Base-by-base conservation (phyloP, 2,113 vertebrate species). In the Gasterosteus nipponicus region DNA sequence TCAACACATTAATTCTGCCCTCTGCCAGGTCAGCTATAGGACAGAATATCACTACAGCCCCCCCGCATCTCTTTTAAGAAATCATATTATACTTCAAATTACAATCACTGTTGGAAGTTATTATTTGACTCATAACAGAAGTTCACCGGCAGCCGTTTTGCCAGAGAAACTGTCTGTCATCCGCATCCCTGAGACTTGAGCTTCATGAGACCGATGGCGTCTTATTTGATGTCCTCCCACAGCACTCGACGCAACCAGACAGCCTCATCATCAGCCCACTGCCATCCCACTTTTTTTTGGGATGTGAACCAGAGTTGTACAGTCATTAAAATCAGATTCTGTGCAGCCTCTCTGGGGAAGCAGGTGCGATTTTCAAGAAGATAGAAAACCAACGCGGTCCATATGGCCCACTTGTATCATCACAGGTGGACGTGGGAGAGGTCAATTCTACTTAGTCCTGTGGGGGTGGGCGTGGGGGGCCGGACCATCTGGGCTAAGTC, bases 1-100 rank as follows among this genome's bases (percentile, higher is more conserved):
- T 93, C 89, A 91, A 89, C 91, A 90, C 82, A 82, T 86, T 89
- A 84, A 89, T 87, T 90, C 82, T 91, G 85, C 79, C 84, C 85
- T 92, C 81, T 81, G 81, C 71, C 87, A 77, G 78, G 86, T 87
- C 88, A 26, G 22, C 22, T 26, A 26, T 26, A 26, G 64, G 33
- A 78, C 63, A 66, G 61, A 80, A 87, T 76, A 88, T 86, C 84
- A 75, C 57, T 70, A 53, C 42, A 42, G 66, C 46, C n/a, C 22
- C 47, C 57, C 8, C 33, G 26, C 12, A 4, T 4, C 60, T 82
- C 59, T 58, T 58, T 77, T 58, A 64, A 77, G 56, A 74, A 86
- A 80, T 75, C 67, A 81, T 80, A 81, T 77, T 44, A 69, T 29
- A 61, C 44, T 60, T 58, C 26, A 65, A 84, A 81, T 75, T 70